phyloP scores from a whole-genome alignment of 2,888 invertebrate genomes.

The Adineta ricciae region DNA sequence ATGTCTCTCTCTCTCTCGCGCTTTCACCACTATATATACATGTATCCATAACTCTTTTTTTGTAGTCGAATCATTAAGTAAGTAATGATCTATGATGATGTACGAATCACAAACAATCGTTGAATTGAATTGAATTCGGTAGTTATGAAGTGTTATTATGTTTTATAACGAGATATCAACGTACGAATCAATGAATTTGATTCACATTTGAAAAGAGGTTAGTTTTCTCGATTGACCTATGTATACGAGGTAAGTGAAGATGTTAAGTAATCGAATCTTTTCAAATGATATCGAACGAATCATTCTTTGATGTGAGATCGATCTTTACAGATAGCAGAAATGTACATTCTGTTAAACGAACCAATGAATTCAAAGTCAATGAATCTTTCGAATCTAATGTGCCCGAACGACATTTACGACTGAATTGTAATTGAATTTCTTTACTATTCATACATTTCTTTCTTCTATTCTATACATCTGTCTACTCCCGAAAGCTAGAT shows the following conservation, averaged over 20 bases:
- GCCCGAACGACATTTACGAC: not conserved
- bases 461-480: not conserved
- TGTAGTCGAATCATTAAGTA: not conserved
- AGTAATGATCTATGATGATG: not conserved
- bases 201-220: not conserved
- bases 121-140: not conserved
- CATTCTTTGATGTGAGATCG: not conserved
- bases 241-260: too few relatives aligned
- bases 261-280: too few relatives aligned
- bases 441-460: not conserved
- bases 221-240: not conserved
- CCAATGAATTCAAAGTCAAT: not conserved
- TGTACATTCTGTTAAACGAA: not conserved
- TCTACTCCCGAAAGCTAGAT: not conserved
- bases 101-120: not conserved
- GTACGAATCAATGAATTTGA: not conserved
- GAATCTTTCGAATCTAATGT: not conserved
- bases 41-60: not conserved
- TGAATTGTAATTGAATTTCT: not conserved
- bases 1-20: not conserved
- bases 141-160: not conserved
- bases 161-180: not conserved
- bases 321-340: not conserved
- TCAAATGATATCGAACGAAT: too few relatives aligned
- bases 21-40: not conserved